phyloP scores from a whole-genome alignment of 2,113 vertebrate genomes.

The Arizona elegans region DNA sequence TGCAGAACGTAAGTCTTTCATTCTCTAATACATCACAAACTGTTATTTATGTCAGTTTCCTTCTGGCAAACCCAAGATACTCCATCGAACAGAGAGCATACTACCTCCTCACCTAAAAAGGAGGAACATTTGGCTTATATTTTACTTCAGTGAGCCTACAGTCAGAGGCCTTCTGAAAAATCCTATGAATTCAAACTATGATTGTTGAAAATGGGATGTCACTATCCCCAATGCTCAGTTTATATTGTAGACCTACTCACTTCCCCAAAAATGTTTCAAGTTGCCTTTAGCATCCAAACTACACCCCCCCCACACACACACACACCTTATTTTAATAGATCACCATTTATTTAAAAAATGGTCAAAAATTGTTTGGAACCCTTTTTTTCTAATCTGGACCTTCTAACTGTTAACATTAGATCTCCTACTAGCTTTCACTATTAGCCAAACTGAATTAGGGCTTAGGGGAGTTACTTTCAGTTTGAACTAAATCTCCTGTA shows the following conservation, averaged over 20 bases:
- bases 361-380: background rate
- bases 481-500: background rate
- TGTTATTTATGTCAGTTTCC: conserved; percentile 32
- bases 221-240: background rate
- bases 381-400: background rate
- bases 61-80: background rate
- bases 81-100: background rate
- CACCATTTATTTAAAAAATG: too few relatives aligned
- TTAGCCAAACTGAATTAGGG: background rate
- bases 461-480: background rate
- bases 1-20: conserved; percentile 9
- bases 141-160: background rate
- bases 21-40: conserved; percentile 32
- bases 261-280: background rate
- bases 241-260: background rate
- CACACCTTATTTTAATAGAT: background rate
- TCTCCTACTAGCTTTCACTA: background rate
- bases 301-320: too few relatives aligned
- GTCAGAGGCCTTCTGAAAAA: background rate
- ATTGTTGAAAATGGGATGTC: background rate
- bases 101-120: background rate
- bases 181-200: background rate
- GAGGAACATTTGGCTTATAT: background rate
- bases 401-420: background rate
- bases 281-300: background rate